A percentile compares a stretch with the other conserved stretches of the same genome.
Evolutionary conservation across 2,113 vertebrate species (phyloP).

Genomic region (Symphodus melops): DNA sequence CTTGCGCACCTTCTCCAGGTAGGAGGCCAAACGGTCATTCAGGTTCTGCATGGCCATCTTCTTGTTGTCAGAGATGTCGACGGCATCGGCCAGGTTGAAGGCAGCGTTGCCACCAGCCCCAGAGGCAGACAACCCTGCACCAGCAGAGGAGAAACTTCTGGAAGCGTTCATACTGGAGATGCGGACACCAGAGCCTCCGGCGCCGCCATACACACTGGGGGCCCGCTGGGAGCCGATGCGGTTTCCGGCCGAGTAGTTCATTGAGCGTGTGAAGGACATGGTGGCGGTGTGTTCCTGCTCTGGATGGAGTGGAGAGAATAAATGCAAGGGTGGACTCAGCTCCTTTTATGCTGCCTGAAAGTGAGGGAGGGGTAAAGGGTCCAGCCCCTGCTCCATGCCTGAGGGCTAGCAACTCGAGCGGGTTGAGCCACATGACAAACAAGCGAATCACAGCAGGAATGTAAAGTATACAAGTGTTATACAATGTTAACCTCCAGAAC

Average conservation of each 20-base stretch:
- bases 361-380: conserved; percentile 25
- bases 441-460: conserved; percentile 31
- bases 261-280: conserved; percentile 33
- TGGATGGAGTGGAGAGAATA: conserved; percentile 50
- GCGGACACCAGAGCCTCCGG: conserved; percentile 49
- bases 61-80: conserved; percentile 62
- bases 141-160: conserved; percentile 32
- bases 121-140: not conserved
- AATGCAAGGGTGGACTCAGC: not conserved
- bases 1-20: conserved; percentile 79
- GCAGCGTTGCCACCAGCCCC: conserved; percentile 11
- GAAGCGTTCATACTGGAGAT: conserved; percentile 46
- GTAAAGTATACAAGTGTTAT: not conserved
- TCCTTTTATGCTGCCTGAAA: conserved; percentile 43
- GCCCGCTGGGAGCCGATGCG: conserved; percentile 13
- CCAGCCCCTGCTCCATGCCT: not conserved
- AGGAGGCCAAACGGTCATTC: conserved; percentile 81
- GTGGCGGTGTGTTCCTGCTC: conserved; percentile 44
- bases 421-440: not conserved
- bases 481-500: not conserved
- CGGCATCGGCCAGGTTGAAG: conserved; percentile 50
- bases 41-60: conserved; percentile 84
- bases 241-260: not conserved
- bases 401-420: not conserved
- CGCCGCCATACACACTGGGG: conserved; percentile 50